Evolutionary conservation across 2,113 vertebrate genomes (phyloP).

Genomic region (Spea multiplicata): DNA sequence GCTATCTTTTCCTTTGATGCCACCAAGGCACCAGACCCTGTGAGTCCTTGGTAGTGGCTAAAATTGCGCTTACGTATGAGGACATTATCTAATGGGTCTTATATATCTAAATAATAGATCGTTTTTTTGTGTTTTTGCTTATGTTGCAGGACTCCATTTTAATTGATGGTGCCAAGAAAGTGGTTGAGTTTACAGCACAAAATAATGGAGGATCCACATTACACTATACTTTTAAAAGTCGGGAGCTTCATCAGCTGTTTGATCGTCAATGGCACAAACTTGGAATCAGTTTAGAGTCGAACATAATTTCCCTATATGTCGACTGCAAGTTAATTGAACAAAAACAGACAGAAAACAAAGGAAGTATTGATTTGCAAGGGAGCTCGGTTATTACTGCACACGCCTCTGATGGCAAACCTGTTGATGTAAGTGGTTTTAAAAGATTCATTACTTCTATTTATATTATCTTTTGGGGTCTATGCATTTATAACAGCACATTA

Average conservation of each 20-base stretch:
- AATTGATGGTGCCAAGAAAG: slow-evolving; percentile 84
- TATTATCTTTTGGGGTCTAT: too few relatives aligned
- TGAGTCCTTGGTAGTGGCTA: too few relatives aligned
- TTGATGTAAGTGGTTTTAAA: slow-evolving; percentile 78
- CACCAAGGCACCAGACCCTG: too few relatives aligned
- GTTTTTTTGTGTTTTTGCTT: neutral
- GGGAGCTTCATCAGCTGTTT: slow-evolving; percentile 86
- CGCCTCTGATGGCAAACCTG: slow-evolving; percentile 83
- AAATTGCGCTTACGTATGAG: too few relatives aligned
- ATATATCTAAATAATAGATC: neutral
- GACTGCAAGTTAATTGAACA: slow-evolving; percentile 89
- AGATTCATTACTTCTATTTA: neutral
- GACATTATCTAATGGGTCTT: too few relatives aligned
- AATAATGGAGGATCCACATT: slow-evolving; percentile 70
- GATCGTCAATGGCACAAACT: slow-evolving; percentile 97
- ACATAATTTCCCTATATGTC: slow-evolving; percentile 79
- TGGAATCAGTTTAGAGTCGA: slow-evolving; percentile 76
- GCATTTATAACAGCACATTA: too few relatives aligned
- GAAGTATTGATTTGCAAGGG: slow-evolving; percentile 70
- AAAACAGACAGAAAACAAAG: slow-evolving; percentile 71
- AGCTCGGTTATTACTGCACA: slow-evolving; percentile 79
- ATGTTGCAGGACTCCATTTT: slow-evolving; percentile 77
- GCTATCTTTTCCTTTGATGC: too few relatives aligned
- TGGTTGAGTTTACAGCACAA: slow-evolving; percentile 80
- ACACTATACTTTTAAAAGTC: slow-evolving; percentile 84